Conservation (phyloP, 2,113 vertebrate species). For the Daboia siamensis region DNA sequence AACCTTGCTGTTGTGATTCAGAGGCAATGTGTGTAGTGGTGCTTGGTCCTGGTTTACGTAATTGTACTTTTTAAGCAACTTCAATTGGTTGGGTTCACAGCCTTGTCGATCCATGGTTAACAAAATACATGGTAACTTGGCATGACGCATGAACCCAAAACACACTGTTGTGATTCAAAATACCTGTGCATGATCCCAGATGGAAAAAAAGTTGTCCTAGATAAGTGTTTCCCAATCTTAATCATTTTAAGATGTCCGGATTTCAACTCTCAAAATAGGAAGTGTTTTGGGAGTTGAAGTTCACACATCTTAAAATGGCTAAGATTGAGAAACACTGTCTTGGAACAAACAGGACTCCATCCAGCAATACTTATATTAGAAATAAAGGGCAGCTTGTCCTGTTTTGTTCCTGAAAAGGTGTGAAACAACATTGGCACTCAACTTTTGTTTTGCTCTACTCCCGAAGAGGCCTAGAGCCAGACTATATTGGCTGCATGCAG, state of each 20-base stretch:
- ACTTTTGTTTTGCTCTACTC: neutral
- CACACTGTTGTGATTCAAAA: neutral
- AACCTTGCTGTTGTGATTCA: neutral
- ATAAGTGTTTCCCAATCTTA: neutral
- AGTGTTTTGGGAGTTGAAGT: neutral
- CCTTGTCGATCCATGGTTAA: neutral
- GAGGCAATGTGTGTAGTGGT: neutral
- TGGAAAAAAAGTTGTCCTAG: neutral
- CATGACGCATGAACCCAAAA: neutral
- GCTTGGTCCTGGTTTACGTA: neutral
- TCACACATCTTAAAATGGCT: neutral
- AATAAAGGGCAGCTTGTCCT: neutral
- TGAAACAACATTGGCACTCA: neutral
- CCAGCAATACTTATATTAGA: neutral
- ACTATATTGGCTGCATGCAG: neutral
- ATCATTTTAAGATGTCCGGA: neutral
- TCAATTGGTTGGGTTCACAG: neutral
- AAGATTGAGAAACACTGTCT: neutral
- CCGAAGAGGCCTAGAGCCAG: neutral
- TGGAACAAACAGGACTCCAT: neutral
- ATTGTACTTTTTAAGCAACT: neutral
- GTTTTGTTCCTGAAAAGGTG: neutral
- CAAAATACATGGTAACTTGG: neutral
- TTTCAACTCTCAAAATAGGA: no score
- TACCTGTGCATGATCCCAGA: neutral